Conservation (phyloP, 2,888 invertebrate genomes). For the Caenorhabditis auriculariae region DNA sequence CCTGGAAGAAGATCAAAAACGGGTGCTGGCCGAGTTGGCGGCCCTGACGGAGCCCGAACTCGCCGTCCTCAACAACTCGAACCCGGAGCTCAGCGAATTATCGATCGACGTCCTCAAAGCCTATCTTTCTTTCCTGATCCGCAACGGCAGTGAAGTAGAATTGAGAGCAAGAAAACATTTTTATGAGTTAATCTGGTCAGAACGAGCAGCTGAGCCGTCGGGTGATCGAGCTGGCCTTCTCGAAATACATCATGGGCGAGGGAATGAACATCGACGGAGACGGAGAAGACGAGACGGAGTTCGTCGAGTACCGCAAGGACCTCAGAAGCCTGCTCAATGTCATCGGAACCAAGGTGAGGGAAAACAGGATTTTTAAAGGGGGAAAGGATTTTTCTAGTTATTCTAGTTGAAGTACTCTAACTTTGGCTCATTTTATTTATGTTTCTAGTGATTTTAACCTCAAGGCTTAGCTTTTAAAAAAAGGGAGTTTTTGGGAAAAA, state of each 20-base stretch:
- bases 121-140: conserved; percentile 20
- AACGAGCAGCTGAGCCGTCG: conserved; percentile 15
- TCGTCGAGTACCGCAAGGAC: conserved; percentile 42
- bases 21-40: conserved; percentile 26
- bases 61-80: conserved; percentile 26
- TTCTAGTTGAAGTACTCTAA: no score
- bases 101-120: conserved; percentile 26
- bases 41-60: conserved; percentile 22
- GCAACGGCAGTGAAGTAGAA: background rate
- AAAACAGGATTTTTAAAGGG: no score
- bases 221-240: conserved; percentile 23
- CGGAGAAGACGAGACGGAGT: conserved; percentile 48
- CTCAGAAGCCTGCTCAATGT: conserved; percentile 32
- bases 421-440: no score
- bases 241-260: conserved; percentile 31
- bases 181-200: no score
- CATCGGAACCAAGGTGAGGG: conserved; percentile 39
- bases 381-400: no score
- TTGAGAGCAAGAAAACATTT: background rate
- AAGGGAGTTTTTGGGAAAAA: no score
- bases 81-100: conserved; percentile 32
- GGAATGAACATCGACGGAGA: conserved; percentile 43
- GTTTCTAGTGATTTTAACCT: no score
- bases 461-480: no score
- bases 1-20: conserved; percentile 24